phyloP scores from a whole-genome alignment of 2,113 vertebrate species.

The Platysternon megacephalum region DNA sequence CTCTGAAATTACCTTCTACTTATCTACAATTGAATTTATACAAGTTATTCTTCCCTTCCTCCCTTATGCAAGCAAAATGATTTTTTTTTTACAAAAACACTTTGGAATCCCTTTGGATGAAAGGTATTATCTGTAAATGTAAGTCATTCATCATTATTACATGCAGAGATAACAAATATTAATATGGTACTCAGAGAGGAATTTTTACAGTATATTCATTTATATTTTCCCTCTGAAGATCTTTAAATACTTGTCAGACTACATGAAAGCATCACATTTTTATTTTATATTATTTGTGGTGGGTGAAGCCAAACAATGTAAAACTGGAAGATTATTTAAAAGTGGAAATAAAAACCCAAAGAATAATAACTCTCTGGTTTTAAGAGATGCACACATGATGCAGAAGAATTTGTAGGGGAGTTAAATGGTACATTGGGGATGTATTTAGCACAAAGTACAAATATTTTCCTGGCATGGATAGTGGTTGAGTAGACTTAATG shows the following conservation, averaged over 20 bases:
- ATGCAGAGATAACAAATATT: not conserved
- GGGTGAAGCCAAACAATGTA: not conserved
- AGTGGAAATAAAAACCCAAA: constrained; percentile 2
- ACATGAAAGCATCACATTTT: not conserved
- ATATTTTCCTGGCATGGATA: not conserved
- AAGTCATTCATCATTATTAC: not conserved
- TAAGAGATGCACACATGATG: not conserved
- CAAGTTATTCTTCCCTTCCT: not conserved
- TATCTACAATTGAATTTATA: not conserved
- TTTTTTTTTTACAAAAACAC: not conserved
- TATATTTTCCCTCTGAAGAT: not conserved
- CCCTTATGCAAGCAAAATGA: not conserved
- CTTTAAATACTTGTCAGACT: constrained; percentile 25
- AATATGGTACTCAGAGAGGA: not conserved
- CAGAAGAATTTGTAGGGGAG: constrained; percentile 8
- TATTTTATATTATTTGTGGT: constrained; percentile 25
- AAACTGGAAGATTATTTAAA: constrained; percentile 30
- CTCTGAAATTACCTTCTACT: not conserved
- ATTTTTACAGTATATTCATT: not conserved
- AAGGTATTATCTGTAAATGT: not conserved
- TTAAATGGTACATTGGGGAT: not conserved
- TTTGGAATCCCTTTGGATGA: not conserved
- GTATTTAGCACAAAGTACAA: constrained; percentile 18
- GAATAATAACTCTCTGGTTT: not conserved
- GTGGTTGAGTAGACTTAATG: constrained; percentile 47